Evolutionary conservation across 1,140 invertebrate species (phyloP), one percentile per base, ranked within the genome.

Genomic region (Drosophila oshimai): DNA sequence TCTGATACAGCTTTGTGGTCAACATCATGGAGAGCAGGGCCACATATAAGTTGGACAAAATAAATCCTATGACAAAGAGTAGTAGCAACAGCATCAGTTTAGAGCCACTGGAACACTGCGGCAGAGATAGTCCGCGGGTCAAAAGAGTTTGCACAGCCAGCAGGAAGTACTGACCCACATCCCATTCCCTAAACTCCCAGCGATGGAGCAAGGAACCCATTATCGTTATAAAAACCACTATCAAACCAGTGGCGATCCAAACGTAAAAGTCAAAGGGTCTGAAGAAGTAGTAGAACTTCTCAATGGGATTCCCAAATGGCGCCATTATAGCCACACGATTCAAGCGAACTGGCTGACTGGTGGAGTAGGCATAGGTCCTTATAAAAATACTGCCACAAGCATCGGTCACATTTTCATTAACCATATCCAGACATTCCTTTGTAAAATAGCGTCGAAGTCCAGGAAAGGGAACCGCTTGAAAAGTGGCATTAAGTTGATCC

Each of bases 271-370:
- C 70, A n/a, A 73, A 73, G 13, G 70, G 70, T 4, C 49, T 58
- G 12, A 74, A 51, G 6, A 73, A 73, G n/a, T 73, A 73, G 36
- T 44, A 31, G 44, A 73, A 73, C 49, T 73, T 73, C 1, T 74
- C 44, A 18, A 74, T 74, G 20, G 69, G 57, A 20, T 74, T 64
- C 15, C 70, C 70, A 36, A 64, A 74, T n/a, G 70, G 70, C 0
- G 70, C 57, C 70, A 74, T 73, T 4, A 71, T 45, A 6, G 17
- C 68, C 54, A 71, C 68, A 0, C 67, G 53, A 39, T 71, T 71
- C 10, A 71, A 9, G 4, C 68, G 45, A 13, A 72, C 45, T 2
- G 68, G 53, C 22, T 61, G 37, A 2, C 67, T 71, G 45, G 54
- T 71, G 26, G 68, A 24, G 1, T 72, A 71, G 4, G 0, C 20